Conservation (phyloP, 2,888 invertebrate species). For the Lasioglossum oenotherae region DNA sequence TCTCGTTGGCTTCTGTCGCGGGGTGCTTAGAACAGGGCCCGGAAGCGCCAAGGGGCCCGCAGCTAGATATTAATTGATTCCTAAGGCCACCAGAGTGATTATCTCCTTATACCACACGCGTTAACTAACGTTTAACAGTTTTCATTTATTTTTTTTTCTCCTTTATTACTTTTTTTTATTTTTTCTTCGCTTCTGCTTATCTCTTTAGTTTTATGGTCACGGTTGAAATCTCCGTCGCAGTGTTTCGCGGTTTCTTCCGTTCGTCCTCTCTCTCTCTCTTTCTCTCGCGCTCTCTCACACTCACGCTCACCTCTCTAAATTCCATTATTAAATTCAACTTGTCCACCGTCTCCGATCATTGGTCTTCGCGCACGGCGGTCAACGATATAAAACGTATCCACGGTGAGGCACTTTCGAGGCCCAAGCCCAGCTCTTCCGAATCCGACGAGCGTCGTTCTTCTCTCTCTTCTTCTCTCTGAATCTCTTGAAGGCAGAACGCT, state of each 20-base stretch:
- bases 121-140: slow-evolving; percentile 78
- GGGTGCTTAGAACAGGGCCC: slow-evolving; percentile 59
- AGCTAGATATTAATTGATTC: slow-evolving; percentile 82
- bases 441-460: slow-evolving; percentile 51
- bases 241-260: slow-evolving; percentile 20
- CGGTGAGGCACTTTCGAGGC: slow-evolving; percentile 83
- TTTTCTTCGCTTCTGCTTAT: slow-evolving; percentile 58
- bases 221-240: slow-evolving; percentile 50
- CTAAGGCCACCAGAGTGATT: slow-evolving; percentile 84
- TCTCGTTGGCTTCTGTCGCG: slow-evolving; percentile 33
- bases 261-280: slow-evolving; percentile 4
- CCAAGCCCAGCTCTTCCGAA: slow-evolving; percentile 76
- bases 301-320: slow-evolving; percentile 34
- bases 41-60: slow-evolving; percentile 78
- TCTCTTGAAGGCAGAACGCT: neutral
- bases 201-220: slow-evolving; percentile 36
- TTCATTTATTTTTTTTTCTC: slow-evolving; percentile 46
- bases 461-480: neutral
- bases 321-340: slow-evolving; percentile 37
- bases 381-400: slow-evolving; percentile 75
- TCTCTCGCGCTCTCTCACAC: neutral
- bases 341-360: slow-evolving; percentile 43
- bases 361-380: slow-evolving; percentile 60
- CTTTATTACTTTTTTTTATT: neutral
- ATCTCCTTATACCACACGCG: slow-evolving; percentile 76